Conservation (phyloP, 2,797 vertebrate species). For the Cirrhinus molitorella region DNA sequence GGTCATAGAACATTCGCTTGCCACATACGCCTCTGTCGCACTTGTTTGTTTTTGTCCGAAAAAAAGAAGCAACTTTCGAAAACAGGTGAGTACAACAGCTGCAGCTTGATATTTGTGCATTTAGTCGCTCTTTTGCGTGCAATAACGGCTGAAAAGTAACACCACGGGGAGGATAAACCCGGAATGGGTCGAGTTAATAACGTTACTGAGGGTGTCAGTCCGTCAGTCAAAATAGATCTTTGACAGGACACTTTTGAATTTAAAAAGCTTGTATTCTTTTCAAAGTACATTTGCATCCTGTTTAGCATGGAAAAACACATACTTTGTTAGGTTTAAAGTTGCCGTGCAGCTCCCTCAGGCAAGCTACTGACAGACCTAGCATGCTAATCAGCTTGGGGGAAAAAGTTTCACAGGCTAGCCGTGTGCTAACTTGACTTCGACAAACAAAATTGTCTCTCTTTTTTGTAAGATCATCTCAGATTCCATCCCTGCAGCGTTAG, state of each 20-base stretch:
- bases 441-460: not conserved
- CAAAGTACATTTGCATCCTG: not conserved
- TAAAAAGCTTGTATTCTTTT: not conserved
- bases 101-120: not conserved
- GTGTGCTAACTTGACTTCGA: conserved; percentile 2
- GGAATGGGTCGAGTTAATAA: not conserved
- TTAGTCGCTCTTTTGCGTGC: not conserved
- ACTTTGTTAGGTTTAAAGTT: not conserved
- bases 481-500: not conserved
- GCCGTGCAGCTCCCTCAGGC: not conserved
- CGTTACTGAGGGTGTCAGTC: conserved; percentile 5
- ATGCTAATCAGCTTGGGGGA: conserved; percentile 30
- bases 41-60: conserved; percentile 71
- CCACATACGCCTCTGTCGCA: conserved; percentile 66
- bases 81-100: conserved; percentile 64
- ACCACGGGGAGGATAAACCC: not conserved
- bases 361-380: conserved; percentile 1
- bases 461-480: not conserved
- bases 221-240: not conserved
- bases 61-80: conserved; percentile 52
- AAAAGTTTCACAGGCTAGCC: conserved; percentile 21
- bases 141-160: not conserved
- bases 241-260: not conserved
- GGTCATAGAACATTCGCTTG: conserved; percentile 70
- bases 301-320: not conserved